phyloP scores from a whole-genome alignment of 2,113 vertebrate genomes.

The Pithys albifrons region DNA sequence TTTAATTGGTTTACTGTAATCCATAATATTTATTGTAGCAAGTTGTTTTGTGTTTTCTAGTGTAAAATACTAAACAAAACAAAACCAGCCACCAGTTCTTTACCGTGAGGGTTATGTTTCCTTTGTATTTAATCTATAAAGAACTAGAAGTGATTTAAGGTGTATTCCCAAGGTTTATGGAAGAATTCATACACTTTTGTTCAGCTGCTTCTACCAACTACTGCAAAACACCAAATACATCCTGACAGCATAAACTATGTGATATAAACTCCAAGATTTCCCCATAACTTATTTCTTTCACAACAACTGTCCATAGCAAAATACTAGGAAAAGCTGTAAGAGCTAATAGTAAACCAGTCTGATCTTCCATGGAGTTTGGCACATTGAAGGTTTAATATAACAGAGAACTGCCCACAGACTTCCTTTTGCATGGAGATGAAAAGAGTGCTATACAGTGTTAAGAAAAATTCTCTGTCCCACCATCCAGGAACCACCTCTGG shows the following conservation, averaged over 20 bases:
- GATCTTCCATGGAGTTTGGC: not conserved
- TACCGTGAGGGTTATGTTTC: not conserved
- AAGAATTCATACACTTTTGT: not conserved
- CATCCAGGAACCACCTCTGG: not conserved
- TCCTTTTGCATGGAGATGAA: not conserved
- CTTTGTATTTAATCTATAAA: not conserved
- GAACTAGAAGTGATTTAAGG: not conserved
- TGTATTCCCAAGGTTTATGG: not conserved
- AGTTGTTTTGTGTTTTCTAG: not conserved
- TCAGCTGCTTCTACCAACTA: not conserved
- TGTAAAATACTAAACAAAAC: not conserved
- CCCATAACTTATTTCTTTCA: not conserved
- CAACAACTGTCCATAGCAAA: not conserved
- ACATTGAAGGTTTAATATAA: not conserved
- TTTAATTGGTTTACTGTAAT: conserved; percentile 60
- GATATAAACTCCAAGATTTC: not conserved
- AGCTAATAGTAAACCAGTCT: not conserved
- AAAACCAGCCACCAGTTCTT: not conserved
- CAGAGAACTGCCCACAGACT: not conserved
- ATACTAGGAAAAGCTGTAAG: not conserved
- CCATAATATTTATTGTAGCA: conserved; percentile 22
- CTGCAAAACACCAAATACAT: not conserved
- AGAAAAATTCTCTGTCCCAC: not conserved
- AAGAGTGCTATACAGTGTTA: not conserved
- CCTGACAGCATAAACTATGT: not conserved